Evolutionary conservation across 2,888 invertebrate genomes (phyloP), one percentile per base, ranked within the genome.

Genomic region (Apamea monoglypha): DNA sequence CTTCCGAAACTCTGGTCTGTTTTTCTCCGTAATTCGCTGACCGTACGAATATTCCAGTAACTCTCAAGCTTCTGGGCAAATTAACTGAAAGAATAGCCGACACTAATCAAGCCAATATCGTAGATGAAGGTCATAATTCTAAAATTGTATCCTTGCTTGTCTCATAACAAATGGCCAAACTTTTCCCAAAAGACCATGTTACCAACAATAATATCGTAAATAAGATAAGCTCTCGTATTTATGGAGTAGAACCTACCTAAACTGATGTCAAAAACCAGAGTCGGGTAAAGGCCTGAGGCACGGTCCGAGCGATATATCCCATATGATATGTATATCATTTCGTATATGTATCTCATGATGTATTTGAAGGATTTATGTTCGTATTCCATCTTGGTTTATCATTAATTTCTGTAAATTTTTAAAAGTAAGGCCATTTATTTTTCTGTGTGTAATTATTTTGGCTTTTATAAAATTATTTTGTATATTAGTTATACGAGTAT

Each of bases 211-310:
- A 91, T 93, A 94, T 93, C 92, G 91, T 93, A 94, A 94, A 95
- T 92, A 94, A 94, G 95, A 95, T 95, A 95, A 95, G 93, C 93
- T 86, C 88, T 91, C 80, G 90, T 93, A 93, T 94, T 93, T 94
- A 94, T 92, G 92, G 87, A 88, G 87, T 85, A 72, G 81, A 61
- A 77, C 47, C 76, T 87, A 92, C 89, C 90, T 90, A 91, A 93
- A 90, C 90, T 90, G 90, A 87, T 86, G 90, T 92, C 93, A 93
- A 94, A 95, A 95, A 94, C 92, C 91, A 91, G 90, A 91, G 89
- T 90, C 89, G 90, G 90, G 91, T 91, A 88, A 89, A 87, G 68
- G 93, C 95, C 93, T 76, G 78, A 80, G 94, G 95, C 94, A 90
- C 91, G 95, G 94, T 94, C 93, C 88, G 88, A 91, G 87, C 87